Evolutionary conservation across 2,797 vertebrate genomes (phyloP).

Genomic region (Loris lydekkerianus): DNA sequence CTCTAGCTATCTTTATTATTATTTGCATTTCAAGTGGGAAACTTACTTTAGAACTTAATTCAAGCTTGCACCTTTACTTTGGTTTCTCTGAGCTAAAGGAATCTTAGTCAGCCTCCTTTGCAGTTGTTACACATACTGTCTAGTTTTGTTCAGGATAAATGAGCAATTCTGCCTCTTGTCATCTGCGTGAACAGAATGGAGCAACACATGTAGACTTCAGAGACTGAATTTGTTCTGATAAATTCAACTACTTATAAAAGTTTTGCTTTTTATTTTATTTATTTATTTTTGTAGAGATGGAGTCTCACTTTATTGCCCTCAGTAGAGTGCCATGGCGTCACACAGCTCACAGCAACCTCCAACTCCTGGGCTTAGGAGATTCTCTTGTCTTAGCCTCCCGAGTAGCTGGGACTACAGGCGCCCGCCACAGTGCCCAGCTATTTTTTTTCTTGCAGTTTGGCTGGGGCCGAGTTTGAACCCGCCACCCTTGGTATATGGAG

Average conservation of each 20-base stretch:
- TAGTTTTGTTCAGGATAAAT: background rate
- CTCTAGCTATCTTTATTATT: background rate
- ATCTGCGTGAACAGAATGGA: background rate
- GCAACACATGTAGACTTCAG: background rate
- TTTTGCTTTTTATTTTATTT: background rate
- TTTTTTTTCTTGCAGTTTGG: no score
- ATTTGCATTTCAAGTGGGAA: background rate
- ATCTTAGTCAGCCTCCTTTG: background rate
- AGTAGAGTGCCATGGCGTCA: no score
- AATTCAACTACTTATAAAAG: background rate
- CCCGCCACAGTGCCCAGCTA: no score
- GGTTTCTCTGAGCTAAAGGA: conserved; percentile 1
- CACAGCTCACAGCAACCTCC: no score
- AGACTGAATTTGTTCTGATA: background rate
- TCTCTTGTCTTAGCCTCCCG: no score
- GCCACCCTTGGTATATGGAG: no score
- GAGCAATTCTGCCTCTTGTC: background rate
- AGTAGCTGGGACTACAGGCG: no score
- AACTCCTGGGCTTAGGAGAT: no score
- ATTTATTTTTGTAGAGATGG: no score
- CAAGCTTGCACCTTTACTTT: background rate
- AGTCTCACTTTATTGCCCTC: no score
- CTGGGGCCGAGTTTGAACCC: no score
- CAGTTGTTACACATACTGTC: background rate
- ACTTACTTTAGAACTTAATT: conserved; percentile 38